A percentile compares a stretch with the other conserved stretches of the same genome.
These are phyloP conservation scores for Leptogaster cylindrica DNA, from an alignment of 2,888 invertebrate genomes.

Conservation along the genomic window DNA sequence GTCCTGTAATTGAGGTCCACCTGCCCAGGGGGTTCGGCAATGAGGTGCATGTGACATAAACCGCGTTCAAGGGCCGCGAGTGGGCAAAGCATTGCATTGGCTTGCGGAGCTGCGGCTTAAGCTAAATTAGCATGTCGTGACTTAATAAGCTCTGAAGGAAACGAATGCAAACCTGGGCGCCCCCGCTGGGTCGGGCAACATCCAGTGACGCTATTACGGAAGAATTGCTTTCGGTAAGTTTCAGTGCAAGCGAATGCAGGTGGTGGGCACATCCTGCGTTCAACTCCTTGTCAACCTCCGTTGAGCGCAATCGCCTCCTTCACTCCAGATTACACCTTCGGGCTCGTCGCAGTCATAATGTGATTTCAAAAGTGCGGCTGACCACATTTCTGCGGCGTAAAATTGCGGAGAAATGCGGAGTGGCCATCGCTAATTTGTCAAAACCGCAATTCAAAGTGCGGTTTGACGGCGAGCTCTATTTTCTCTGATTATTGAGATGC, in stretches of 20 bases:
- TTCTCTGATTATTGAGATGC: constrained; percentile 3
- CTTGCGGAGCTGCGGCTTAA: constrained; percentile 10
- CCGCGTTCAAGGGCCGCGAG: background rate
- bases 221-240: no score
- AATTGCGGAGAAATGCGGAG: constrained; percentile 18
- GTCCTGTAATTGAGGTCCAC: constrained; percentile 14
- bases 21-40: background rate
- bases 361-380: constrained; percentile 2
- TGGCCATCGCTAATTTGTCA: constrained; percentile 24
- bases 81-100: constrained; percentile 4
- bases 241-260: no score
- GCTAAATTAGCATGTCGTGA: constrained; percentile 37
- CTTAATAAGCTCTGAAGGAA: constrained; percentile 34
- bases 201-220: no score
- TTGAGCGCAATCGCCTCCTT: constrained; percentile 12
- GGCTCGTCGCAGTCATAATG: background rate
- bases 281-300: background rate
- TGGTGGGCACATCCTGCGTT: background rate
- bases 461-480: background rate
- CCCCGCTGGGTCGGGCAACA: constrained; percentile 18
- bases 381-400: constrained; percentile 5
- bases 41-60: constrained; percentile 21
- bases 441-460: constrained; percentile 26
- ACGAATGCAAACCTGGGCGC: background rate
- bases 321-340: background rate